phyloP scores from a whole-genome alignment of 1,140 invertebrate species.

The Drosophila nigromelanica region DNA sequence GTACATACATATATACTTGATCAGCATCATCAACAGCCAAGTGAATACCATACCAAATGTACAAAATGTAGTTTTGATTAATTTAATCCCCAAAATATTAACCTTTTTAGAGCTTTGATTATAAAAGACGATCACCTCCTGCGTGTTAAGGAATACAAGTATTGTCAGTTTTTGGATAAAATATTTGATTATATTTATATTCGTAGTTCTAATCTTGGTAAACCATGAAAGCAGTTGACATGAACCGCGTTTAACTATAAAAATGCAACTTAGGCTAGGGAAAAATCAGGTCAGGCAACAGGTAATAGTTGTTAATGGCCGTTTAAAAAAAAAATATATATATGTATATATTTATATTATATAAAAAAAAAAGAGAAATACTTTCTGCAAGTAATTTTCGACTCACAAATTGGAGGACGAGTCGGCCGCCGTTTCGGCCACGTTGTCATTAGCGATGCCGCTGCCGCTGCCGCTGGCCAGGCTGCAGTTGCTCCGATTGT shows the following conservation, averaged over 20 bases:
- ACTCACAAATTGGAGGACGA: slow-evolving; percentile 76
- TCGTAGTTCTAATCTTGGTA: not conserved
- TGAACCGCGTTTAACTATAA: not conserved
- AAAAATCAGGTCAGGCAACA: not conserved
- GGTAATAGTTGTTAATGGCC: slow-evolving; percentile 11
- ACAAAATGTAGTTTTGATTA: too few relatives aligned
- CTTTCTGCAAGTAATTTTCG: slow-evolving; percentile 2
- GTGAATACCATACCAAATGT: too few relatives aligned
- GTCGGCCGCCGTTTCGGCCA: slow-evolving; percentile 76
- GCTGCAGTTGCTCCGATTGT: slow-evolving; percentile 27
- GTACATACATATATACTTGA: too few relatives aligned
- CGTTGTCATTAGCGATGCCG: slow-evolving; percentile 44
- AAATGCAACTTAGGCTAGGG: slow-evolving; percentile 2
- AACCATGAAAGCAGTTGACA: not conserved
- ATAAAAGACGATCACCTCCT: too few relatives aligned
- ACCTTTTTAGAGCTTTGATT: too few relatives aligned
- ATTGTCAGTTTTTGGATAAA: not conserved
- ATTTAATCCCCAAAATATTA: too few relatives aligned
- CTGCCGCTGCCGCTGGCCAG: slow-evolving; percentile 2
- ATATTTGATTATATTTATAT: slow-evolving; percentile 6
- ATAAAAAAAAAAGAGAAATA: slow-evolving; percentile 14
- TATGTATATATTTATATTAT: not conserved
- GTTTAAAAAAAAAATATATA: not conserved
- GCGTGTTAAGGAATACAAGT: not conserved
- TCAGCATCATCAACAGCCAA: too few relatives aligned